Conservation (phyloP, 2,797 vertebrate genomes). For the Bradypodion pumilum region DNA sequence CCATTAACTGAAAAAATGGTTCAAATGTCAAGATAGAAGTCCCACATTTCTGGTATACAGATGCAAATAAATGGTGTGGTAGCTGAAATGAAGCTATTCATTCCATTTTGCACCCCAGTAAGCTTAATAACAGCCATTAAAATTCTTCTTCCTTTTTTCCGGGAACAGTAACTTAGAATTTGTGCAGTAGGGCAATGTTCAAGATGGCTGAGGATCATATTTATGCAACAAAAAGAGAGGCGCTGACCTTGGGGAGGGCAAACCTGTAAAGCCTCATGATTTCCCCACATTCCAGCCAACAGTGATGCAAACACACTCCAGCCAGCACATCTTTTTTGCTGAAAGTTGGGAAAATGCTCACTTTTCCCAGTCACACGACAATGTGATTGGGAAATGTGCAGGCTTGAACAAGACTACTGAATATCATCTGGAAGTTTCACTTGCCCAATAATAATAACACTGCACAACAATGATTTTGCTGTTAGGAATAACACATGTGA, state of each 20-base stretch:
- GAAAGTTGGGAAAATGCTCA: no score
- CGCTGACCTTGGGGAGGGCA: no score
- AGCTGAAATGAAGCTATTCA: constrained; percentile 50
- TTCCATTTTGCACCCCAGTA: constrained; percentile 52
- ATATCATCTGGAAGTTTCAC: not conserved
- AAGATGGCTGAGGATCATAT: not conserved
- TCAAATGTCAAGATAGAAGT: constrained; percentile 49
- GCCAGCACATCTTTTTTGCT: no score
- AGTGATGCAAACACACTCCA: no score
- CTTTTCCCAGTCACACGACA: no score
- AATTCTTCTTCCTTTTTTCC: not conserved
- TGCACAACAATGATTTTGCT: no score
- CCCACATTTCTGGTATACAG: constrained; percentile 21
- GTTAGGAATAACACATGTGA: no score
- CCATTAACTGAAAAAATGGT: constrained; percentile 43
- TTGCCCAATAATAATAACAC: no score
- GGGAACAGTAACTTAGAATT: constrained; percentile 28
- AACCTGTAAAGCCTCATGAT: no score
- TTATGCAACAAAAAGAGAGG: no score
- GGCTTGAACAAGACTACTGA: not conserved
- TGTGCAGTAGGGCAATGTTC: constrained; percentile 15
- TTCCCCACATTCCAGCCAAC: no score
- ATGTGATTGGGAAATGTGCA: not conserved
- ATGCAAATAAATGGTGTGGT: constrained; percentile 38
- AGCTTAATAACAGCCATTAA: constrained; percentile 48